Evolutionary conservation across 1,140 invertebrate species (phyloP), one percentile per base, ranked within the genome.

Genomic region (Drosophila guanche): DNA sequence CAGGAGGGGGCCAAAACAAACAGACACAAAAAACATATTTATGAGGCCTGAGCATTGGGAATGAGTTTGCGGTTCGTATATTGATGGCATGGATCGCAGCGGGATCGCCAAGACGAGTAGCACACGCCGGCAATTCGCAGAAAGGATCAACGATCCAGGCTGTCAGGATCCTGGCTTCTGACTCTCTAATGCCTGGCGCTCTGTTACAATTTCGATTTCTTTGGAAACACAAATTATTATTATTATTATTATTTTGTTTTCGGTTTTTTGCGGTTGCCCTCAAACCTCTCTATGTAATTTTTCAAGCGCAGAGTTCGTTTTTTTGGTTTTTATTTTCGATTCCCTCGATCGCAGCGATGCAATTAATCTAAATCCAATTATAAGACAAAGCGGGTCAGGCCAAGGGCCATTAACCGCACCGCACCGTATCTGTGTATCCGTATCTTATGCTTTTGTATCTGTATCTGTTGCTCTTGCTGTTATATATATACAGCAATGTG

Each of bases 321-420:
- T 67, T 61, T 53, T 37, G 25, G 16, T 1, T 12, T 16, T n/a
- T 47, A 47, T 29, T 43, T 45, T 76, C 78, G 67, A 60, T 73
- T 41, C 58, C 52, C 43, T 55, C 63, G 65, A 25, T 42, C 43
- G 63, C 46, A 41, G 7, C 73, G 77, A 83, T 76, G 83, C 88
- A 90, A 90, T 90, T 90, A 90, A 90, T 90, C 88, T 90, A 90
- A 90, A 90, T 90, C 88, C 88, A 90, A 90, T 90, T 90, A 90
- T 83, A 84, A 90, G 67, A 73, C 81, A 85, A 85, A 85, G 73
- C 76, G 77, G 45, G 56, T 40, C 73, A 80, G 62, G 61, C 53
- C 33, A 20, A 52, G 76, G 66, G 54, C 67, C 76, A 76, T 75
- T 83, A 83, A 79, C 57, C 72, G 74, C 50, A 66, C 45, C 63